Base-by-base conservation (phyloP, 2,113 vertebrate species). In the Ahaetulla prasina region DNA sequence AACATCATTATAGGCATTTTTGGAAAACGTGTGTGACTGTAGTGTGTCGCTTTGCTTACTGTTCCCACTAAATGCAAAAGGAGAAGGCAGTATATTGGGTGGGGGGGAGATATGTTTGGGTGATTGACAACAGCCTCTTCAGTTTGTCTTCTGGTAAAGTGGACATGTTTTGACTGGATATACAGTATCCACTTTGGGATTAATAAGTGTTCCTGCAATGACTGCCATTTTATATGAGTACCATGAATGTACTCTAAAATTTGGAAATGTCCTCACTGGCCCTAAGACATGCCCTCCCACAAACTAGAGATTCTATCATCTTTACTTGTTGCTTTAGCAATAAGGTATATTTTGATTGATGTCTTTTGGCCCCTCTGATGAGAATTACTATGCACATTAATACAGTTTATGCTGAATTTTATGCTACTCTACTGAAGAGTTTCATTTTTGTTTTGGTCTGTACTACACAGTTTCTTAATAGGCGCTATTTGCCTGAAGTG, bases 401-500 rank as follows among this genome's bases (percentile, higher is more conserved):
- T 94, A 92, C 94, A 94, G 96, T 91, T 92, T 96, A 74, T 95
- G 93, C 92, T 94, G 35, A 93, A 93, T 54, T 96, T 94, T 96
- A 60, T n/a, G 14, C 90, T 95, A 89, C 47, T 95, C 95, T 91
- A 95, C 93, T 92, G 93, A 95, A 96, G 91, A 18, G 94, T 94
- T 94, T 92, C 74, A 95, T 96, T 93, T 96, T 95, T 95, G 93
- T 88, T 97, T 89, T 97, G 96, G 90, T 96, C 94, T 97, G 45
- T 97, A 96, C 94, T 97, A 52, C 96, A 90, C 97, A 99, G 98
- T 98, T 98, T 98, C 97, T 98, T 96, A 98, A 98, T 95, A 99
- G 98, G 96, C 97, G 97, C 93, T 98, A 98, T 96, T 90, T 97
- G 95, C 96, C 96, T 84, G 97, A 98, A 95, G 92, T 94, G 45